A percentile compares a stretch with the other conserved stretches of the same genome.
These are phyloP conservation scores for Varecia variegata DNA, from an alignment of 2,797 vertebrate genomes.

Conservation along the genomic window DNA sequence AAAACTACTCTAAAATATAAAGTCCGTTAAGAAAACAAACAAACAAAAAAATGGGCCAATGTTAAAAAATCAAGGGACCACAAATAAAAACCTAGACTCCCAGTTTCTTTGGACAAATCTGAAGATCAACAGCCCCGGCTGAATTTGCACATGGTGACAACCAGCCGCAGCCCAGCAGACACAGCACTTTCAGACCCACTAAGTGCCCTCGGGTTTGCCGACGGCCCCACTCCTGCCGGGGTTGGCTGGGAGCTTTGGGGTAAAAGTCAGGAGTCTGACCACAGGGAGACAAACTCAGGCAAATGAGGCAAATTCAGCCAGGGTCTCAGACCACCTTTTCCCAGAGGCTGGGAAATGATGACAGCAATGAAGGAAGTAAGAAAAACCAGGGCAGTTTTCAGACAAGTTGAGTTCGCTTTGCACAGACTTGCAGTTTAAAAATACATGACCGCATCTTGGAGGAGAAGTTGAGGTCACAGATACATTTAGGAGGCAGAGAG, in stretches of 20 bases:
- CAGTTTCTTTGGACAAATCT: neutral
- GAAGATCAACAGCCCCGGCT: neutral
- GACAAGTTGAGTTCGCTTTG: neutral
- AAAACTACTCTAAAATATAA: neutral
- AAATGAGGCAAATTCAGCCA: neutral
- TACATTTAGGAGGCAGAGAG: neutral
- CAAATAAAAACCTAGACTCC: neutral
- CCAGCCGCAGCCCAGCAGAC: no score
- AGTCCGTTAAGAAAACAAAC: neutral
- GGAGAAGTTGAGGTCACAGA: neutral
- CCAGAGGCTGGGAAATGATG: neutral
- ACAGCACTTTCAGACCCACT: rapidly evolving
- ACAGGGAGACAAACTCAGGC: neutral
- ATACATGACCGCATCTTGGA: neutral
- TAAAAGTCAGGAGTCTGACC: neutral
- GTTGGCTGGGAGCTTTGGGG: neutral
- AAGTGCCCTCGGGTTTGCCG: rapidly evolving
- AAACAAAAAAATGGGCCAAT: neutral
- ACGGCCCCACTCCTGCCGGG: neutral
- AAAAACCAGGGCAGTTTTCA: neutral
- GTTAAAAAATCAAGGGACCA: neutral
- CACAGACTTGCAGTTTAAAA: neutral
- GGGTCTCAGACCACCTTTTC: neutral
- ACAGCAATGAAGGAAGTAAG: neutral
- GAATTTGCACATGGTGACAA: rapidly evolving